Conservation (phyloP, 2,113 vertebrate genomes). For the Microcebus lehilahytsara region DNA sequence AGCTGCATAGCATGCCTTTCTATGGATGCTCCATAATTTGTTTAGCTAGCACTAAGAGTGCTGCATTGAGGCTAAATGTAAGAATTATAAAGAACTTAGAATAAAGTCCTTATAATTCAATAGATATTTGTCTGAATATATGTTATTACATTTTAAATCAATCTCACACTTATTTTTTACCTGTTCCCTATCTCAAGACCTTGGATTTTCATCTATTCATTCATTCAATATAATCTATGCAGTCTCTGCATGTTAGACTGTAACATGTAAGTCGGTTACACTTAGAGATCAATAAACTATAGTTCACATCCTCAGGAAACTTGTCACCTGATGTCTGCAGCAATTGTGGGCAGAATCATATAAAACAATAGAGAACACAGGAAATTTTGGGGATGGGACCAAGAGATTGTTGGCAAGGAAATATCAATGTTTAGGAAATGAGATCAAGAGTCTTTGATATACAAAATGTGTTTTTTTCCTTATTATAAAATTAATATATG, state of each 20-base stretch:
- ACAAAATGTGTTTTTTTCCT: background rate
- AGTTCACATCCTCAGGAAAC: background rate
- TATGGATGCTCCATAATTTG: background rate
- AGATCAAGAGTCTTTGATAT: background rate
- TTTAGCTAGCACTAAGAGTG: background rate
- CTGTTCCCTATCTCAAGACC: background rate
- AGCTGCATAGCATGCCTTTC: background rate
- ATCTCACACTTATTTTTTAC: background rate
- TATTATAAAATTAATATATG: conserved; percentile 6
- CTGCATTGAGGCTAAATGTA: background rate
- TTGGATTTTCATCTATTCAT: background rate
- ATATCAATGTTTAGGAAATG: background rate
- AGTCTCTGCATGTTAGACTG: background rate
- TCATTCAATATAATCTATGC: background rate
- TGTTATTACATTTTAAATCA: background rate
- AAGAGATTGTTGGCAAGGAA: background rate
- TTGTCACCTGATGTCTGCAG: background rate
- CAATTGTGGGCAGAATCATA: background rate
- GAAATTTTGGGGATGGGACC: background rate
- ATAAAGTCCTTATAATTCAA: background rate
- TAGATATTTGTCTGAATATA: background rate
- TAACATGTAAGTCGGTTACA: background rate
- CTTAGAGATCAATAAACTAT: background rate
- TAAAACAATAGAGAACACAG: background rate
- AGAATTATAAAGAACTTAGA: background rate